A percentile compares a stretch with the other conserved stretches of the same genome.
Evolutionary conservation across 2,888 invertebrate species (phyloP).

Genomic region (Drosophila mulleri): DNA sequence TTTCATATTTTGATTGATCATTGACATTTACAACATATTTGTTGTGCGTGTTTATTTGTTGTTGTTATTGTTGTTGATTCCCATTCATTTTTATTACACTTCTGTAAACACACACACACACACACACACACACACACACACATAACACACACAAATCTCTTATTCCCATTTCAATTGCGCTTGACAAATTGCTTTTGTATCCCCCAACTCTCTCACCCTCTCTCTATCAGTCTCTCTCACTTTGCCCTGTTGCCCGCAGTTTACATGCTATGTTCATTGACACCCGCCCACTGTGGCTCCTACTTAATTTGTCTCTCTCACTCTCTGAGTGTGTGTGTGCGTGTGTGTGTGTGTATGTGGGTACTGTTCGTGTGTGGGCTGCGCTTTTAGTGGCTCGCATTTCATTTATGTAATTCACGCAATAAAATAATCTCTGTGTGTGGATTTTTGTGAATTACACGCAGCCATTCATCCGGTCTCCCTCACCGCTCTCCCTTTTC

Average conservation of each 20-base stretch:
- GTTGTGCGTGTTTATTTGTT: constrained; percentile 49
- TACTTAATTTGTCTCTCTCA: constrained; percentile 53
- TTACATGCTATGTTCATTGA: constrained; percentile 43
- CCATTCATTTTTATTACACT: constrained; percentile 69
- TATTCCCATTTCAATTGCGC: constrained; percentile 45
- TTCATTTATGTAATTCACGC: constrained; percentile 74
- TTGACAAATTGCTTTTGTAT: constrained; percentile 54
- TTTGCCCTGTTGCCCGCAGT: constrained; percentile 21
- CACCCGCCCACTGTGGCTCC: constrained; percentile 67
- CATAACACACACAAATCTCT: constrained; percentile 34
- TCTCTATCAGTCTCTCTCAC: too few relatives aligned
- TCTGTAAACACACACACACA: constrained; percentile 36
- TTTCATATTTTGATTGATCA: constrained; percentile 81
- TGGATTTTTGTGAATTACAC: constrained; percentile 47
- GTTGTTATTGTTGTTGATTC: constrained; percentile 27
- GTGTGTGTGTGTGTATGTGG: not conserved
- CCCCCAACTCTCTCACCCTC: not conserved
- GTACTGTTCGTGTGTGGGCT: constrained; percentile 46
- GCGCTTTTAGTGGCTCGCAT: constrained; percentile 71
- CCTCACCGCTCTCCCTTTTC: not conserved
- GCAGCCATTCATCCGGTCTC: not conserved
- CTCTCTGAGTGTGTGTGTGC: not conserved
- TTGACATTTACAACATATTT: constrained; percentile 83
- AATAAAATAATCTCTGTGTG: constrained; percentile 68
- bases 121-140: constrained; percentile 23